Conservation (phyloP, 37 sponge, comb jelly and placozoan genomes). For the Ephydatia muelleri region DNA sequence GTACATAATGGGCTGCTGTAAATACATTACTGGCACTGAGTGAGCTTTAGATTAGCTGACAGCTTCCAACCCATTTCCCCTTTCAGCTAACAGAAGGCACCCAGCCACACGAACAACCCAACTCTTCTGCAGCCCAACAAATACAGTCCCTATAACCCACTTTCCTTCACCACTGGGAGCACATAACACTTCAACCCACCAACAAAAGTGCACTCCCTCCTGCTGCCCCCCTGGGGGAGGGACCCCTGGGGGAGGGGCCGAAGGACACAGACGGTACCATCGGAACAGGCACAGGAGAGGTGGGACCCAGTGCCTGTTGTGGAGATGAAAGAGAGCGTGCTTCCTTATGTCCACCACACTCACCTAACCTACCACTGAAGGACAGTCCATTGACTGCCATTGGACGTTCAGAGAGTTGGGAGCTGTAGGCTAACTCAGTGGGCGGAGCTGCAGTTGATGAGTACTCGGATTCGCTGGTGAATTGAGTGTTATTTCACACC, state of each 20-base stretch:
- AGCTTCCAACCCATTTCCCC: too few species aligned
- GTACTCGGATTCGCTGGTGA: neutral
- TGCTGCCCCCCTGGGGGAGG: slow-evolving; percentile 2
- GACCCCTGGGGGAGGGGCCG: slow-evolving; percentile 6
- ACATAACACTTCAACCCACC: neutral
- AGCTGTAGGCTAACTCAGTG: slow-evolving; percentile 3
- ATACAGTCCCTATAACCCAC: too few species aligned
- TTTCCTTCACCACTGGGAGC: too few species aligned
- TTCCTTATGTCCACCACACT: neutral
- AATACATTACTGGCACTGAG: too few species aligned
- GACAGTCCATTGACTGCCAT: slow-evolving; percentile 15
- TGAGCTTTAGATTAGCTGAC: too few species aligned
- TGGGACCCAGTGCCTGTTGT: slow-evolving; percentile 50
- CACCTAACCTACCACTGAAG: slow-evolving; percentile 23
- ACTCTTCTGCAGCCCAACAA: too few species aligned
- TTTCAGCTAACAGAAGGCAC: too few species aligned
- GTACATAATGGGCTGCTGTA: too few species aligned
- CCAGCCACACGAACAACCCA: too few species aligned
- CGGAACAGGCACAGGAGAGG: slow-evolving; percentile 61
- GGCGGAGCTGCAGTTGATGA: slow-evolving; percentile 5
- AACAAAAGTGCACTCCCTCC: slow-evolving; percentile 17
- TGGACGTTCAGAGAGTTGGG: slow-evolving; percentile 15
- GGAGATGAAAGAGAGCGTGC: neutral
- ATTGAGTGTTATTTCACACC: neutral
- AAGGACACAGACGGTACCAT: slow-evolving; percentile 43